Percentiles rank a stretch among this genome's conserved stretches.
phyloP scores from a whole-genome alignment of 2,888 invertebrate species.

The Lepas anatifera region DNA sequence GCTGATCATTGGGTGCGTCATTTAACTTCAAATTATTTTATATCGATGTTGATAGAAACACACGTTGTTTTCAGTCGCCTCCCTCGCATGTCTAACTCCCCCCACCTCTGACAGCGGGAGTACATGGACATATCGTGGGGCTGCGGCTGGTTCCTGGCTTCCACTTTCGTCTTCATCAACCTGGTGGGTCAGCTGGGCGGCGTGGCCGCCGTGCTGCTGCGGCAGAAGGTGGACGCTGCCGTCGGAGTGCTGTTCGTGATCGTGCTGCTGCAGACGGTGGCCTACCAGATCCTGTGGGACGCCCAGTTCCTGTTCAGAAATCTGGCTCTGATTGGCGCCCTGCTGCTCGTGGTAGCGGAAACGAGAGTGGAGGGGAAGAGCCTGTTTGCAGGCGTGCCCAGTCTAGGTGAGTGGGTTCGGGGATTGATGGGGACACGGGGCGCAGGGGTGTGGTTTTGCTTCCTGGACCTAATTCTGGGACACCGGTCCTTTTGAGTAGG shows the following conservation, averaged over 20 bases:
- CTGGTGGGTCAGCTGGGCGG: constrained; percentile 91
- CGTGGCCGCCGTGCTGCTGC: constrained; percentile 86
- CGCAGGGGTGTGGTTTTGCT: not conserved
- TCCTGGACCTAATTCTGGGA: too few relatives aligned
- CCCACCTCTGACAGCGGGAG: constrained; percentile 44
- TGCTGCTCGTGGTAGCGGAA: constrained; percentile 91
- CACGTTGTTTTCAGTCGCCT: not conserved
- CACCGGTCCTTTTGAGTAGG: too few relatives aligned
- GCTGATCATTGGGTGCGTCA: too few relatives aligned
- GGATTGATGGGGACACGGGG: not conserved
- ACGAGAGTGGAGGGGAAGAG: constrained; percentile 83
- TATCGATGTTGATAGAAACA: too few relatives aligned
- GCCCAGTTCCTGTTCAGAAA: constrained; percentile 92
- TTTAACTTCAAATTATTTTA: too few relatives aligned
- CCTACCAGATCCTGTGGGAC: constrained; percentile 97
- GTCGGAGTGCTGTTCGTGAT: constrained; percentile 89
- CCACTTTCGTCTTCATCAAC: constrained; percentile 89
- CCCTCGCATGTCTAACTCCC: not conserved
- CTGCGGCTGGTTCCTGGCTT: constrained; percentile 86
- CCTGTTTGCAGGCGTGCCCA: constrained; percentile 89
- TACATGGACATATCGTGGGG: constrained; percentile 98
- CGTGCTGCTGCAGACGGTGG: constrained; percentile 88
- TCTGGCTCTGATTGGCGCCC: constrained; percentile 91
- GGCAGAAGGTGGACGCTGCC: constrained; percentile 81
- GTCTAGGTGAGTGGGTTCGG: constrained; percentile 47